Base-by-base conservation (phyloP, 1,140 invertebrate species). In the Drosophila rufa region DNA sequence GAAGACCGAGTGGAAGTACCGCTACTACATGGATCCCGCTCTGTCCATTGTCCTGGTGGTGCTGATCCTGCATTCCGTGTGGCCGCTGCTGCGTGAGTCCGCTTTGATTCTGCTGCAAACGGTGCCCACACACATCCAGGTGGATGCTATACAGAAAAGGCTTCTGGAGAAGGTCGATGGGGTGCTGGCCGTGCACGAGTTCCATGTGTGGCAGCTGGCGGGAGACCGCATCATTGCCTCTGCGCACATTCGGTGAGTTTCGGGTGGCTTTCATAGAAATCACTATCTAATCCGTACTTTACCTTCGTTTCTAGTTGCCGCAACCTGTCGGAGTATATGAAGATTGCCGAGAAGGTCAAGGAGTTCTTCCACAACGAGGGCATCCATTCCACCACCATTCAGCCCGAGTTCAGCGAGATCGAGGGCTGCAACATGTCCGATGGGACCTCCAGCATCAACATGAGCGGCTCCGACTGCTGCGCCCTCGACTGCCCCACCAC, bases 181-280 rank as follows among this genome's bases (percentile, higher is more conserved):
- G 2, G 97, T 98, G 15, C 93, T 98, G 48, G 97, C 97, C 2
- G 97, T 99, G 22, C 98, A 99, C 83, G 98, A 99, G 93, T 98
- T 99, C 91, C 98, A 98, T 89, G 97, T 98, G 3, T 98, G 98
- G 98, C 97, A 98, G 93, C 94, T 98, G 70, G 97, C 97, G 22
- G 97, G 97, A 2, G 97, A 98, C 93, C 95, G 97, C 76, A 98
- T 98, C 61, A 98, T 99, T 82, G 98, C 97, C 53, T 98, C 97
- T 9, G 97, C 97, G 4, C 98, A 99, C 87, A 98, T 99, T 89
- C 95, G 96, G 95, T 96, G 50, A n/a, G 60, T 11, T 9, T n/a
- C 22, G 0, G 9, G 33, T 33, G 30, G 30, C 0, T 11, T 36
- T 11, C 7, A 4, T 17, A 19, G 19, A 19, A 19, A 19, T 19